Evolutionary conservation across 1,140 invertebrate species (phyloP), one percentile per base, ranked within the genome.

Genomic region (Drosophila funebris): DNA sequence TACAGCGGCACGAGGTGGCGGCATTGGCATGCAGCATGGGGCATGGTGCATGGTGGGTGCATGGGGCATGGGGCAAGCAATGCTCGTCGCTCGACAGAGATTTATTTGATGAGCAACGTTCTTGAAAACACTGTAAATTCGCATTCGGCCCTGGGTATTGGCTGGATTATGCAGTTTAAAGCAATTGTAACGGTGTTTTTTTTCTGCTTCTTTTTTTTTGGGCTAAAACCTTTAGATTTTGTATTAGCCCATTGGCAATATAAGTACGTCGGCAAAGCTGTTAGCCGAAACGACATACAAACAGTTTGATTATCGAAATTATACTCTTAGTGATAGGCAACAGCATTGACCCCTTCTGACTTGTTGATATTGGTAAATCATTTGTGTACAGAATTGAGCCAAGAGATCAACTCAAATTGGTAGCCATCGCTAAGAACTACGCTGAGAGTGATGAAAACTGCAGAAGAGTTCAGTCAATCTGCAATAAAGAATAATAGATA

Each of bases 21-120:
- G 20, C 48, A 52, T 29, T 52, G 52, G 52, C 39, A 33, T 31
- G 48, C 29, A 31, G 48, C 27, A 16, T 50, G 48, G 16, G n/a
- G 50, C 50, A 37, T 3, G 9, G 16, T 22, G 9, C 29, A 13
- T 8, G 8, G 20, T n/a, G 60, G 56, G 44, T 69, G 66, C 54
- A 67, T 18, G 27, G 41, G 53, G 57, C 41, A 64, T 62, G 57
- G 58, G 79, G 73, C 64, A 78, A 13, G 48, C 29, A 48, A 48
- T 13, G 57, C 44, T 50, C 44, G 44, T 39, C 62, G 68, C 68
- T 66, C 70, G 82, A 85, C 83, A 87, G 83, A 87, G 82, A 87
- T 87, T 87, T 87, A 87, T 87, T 87, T 87, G 83, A 87, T 87
- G 83, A 87, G 82, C 70, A 69, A 58, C 44, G 54, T 56, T 72